Conservation (phyloP, 2,888 invertebrate species). For the Acholoe squamosa region DNA sequence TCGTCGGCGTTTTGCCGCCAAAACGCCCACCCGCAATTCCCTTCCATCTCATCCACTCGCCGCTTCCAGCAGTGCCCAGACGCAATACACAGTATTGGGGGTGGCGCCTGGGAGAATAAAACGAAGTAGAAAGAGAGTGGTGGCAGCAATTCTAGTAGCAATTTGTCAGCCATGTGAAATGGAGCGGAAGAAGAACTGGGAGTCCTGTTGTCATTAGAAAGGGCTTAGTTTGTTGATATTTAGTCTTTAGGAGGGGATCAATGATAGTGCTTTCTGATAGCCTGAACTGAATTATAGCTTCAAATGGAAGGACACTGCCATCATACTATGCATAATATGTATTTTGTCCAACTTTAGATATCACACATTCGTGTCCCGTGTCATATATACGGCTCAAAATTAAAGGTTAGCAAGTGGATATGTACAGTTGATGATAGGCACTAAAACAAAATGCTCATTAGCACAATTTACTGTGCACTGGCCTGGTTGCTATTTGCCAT, state of each 20-base stretch:
- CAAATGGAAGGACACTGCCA: neutral
- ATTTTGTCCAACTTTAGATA: too few species aligned
- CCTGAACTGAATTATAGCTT: neutral
- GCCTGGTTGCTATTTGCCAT: too few species aligned
- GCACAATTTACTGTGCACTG: too few species aligned
- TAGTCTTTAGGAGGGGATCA: neutral
- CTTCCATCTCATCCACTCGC: neutral
- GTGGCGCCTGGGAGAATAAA: neutral
- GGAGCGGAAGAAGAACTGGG: neutral
- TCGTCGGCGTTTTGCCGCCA: neutral
- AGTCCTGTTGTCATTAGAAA: neutral
- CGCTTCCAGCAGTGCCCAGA: neutral
- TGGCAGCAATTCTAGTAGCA: neutral
- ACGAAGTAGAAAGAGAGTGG: neutral
- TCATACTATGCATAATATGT: neutral
- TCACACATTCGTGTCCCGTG: too few species aligned
- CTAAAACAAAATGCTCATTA: too few species aligned
- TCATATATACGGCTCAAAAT: too few species aligned
- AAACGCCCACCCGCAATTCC: neutral
- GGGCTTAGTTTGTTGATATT: neutral
- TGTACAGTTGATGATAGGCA: too few species aligned
- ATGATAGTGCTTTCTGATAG: neutral
- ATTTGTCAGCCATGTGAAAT: constrained; percentile 4
- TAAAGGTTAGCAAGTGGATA: too few species aligned
- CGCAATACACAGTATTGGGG: neutral